phyloP scores from a whole-genome alignment of 2,888 invertebrate genomes.

The Idaea straminata region DNA sequence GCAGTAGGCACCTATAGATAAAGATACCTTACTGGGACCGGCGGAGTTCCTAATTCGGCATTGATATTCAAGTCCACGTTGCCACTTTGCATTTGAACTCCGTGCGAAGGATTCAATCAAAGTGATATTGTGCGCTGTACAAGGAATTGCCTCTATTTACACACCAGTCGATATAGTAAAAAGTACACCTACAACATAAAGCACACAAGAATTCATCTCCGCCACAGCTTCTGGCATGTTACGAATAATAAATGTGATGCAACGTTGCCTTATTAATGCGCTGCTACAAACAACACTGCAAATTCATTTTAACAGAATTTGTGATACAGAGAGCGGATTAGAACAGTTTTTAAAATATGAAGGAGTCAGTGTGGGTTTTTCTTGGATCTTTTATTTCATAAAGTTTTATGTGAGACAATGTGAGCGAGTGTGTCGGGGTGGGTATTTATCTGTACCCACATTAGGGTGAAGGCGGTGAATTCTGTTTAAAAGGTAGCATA shows the following conservation, averaged over 20 bases:
- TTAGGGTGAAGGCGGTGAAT: no score
- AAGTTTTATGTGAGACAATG: no score
- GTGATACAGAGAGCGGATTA: background rate
- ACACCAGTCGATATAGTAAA: background rate
- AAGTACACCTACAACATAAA: background rate
- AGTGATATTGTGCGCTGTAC: slow-evolving; percentile 18
- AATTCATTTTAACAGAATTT: slow-evolving; percentile 1
- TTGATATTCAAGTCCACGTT: slow-evolving; percentile 29
- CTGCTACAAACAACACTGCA: background rate
- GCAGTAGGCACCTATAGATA: background rate
- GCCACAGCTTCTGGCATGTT: slow-evolving; percentile 3
- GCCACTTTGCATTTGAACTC: slow-evolving; percentile 30
- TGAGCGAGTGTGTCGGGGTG: no score
- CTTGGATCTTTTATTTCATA: no score
- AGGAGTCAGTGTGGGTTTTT: background rate
- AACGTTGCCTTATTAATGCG: slow-evolving; percentile 17
- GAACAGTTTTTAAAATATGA: background rate
- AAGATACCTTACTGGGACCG: slow-evolving; percentile 6
- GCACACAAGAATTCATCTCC: background rate
- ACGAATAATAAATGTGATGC: slow-evolving; percentile 14
- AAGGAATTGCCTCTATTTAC: slow-evolving; percentile 23
- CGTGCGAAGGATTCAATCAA: slow-evolving; percentile 28
- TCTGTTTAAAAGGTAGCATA: no score
- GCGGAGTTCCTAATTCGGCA: slow-evolving; percentile 28
- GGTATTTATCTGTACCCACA: no score